These are phyloP conservation scores for Macrobrachium nipponense DNA, from an alignment of 1,140 invertebrate species.

Conservation along the genomic window DNA sequence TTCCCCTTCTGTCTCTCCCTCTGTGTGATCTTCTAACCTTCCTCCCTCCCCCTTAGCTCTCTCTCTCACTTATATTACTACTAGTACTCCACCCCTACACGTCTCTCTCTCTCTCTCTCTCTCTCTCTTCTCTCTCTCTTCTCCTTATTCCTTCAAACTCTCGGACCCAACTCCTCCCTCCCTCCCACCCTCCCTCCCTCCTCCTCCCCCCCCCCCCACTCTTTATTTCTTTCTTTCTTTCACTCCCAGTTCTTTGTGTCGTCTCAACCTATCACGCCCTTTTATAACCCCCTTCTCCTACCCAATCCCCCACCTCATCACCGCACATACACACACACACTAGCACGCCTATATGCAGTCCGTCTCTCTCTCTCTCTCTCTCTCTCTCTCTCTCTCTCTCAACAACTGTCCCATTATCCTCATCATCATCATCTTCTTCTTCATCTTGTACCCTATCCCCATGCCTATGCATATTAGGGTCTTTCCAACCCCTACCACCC, in stretches of 20 bases:
- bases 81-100: background rate
- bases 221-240: background rate
- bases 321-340: no score
- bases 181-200: background rate
- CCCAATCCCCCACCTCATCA: background rate
- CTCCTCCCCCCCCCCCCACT: background rate
- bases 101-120: background rate
- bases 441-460: background rate
- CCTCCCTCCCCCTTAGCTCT: background rate
- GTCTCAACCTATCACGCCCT: background rate
- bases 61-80: background rate
- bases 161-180: background rate
- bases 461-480: background rate
- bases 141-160: background rate
- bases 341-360: no score
- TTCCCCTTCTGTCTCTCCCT: background rate
- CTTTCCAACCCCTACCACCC: background rate
- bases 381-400: conserved; percentile 12
- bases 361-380: background rate
- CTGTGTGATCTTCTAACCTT: background rate
- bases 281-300: background rate
- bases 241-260: background rate
- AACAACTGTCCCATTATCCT: background rate
- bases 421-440: background rate
- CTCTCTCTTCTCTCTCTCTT: background rate